These are phyloP conservation scores for Diarsia mendica DNA, from an alignment of 2,888 invertebrate species.

Conservation along the genomic window DNA sequence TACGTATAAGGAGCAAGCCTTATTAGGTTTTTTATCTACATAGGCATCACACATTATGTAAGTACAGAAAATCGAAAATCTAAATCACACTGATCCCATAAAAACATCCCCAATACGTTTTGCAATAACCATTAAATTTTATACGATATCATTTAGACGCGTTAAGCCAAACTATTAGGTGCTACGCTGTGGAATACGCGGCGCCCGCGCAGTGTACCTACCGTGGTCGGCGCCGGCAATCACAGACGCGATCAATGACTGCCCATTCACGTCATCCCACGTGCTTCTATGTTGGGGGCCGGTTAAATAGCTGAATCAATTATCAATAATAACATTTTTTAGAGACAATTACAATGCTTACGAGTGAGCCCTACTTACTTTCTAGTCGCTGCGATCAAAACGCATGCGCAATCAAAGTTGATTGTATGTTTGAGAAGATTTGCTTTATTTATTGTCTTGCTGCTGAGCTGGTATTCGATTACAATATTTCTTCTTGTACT, in stretches of 20 bases:
- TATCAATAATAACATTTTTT: conserved; percentile 67
- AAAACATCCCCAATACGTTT: conserved; percentile 31
- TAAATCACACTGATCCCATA: conserved; percentile 16
- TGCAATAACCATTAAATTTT: conserved; percentile 50
- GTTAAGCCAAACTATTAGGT: conserved; percentile 57
- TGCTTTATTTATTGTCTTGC: conserved; percentile 15
- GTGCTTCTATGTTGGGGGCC: conserved; percentile 70
- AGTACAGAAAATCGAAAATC: conserved; percentile 39
- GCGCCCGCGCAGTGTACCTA: conserved; percentile 46
- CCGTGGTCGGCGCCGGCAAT: conserved; percentile 67
- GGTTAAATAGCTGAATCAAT: conserved; percentile 68
- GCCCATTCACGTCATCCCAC: conserved; percentile 72
- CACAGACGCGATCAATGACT: conserved; percentile 69
- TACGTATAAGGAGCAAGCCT: conserved; percentile 3
- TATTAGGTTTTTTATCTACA: conserved; percentile 21
- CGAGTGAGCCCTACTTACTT: conserved; percentile 53
- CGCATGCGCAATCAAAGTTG: conserved; percentile 45
- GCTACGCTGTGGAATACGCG: conserved; percentile 56
- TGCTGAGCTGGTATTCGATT: conserved; percentile 4
- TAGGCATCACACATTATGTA: conserved; percentile 19
- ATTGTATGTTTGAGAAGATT: conserved; percentile 43
- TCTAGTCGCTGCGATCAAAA: conserved; percentile 47
- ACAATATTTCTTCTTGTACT: neutral
- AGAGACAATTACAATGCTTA: conserved; percentile 58
- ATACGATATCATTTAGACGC: conserved; percentile 44